phyloP scores from a whole-genome alignment of 2,888 invertebrate genomes.

The Hydropsyche betteni region DNA sequence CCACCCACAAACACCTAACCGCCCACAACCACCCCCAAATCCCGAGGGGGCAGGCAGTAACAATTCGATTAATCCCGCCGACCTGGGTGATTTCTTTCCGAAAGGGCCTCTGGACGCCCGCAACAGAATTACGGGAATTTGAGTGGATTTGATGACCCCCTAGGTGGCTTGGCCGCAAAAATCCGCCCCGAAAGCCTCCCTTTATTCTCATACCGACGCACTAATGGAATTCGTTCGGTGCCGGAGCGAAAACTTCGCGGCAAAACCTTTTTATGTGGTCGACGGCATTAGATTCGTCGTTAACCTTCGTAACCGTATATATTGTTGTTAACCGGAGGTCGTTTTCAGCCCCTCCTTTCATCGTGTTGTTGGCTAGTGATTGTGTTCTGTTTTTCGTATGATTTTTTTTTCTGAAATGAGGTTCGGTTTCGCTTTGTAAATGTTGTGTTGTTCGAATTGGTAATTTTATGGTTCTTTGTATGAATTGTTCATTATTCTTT shows the following conservation, averaged over 20 bases:
- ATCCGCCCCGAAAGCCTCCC: neutral
- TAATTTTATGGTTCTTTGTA: too few relatives aligned
- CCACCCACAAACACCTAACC: too few relatives aligned
- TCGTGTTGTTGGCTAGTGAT: neutral
- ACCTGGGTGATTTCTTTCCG: constrained; percentile 41
- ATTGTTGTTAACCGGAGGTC: neutral
- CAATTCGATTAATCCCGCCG: constrained; percentile 48
- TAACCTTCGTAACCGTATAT: too few relatives aligned
- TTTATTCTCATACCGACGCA: constrained; percentile 10
- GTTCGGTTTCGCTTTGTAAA: too few relatives aligned
- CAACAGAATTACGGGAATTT: constrained; percentile 51
- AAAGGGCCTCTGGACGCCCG: constrained; percentile 11
- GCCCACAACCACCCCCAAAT: neutral
- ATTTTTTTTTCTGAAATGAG: too few relatives aligned
- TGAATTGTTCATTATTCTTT: too few relatives aligned
- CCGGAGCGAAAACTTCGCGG: constrained; percentile 34
- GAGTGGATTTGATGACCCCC: constrained; percentile 49
- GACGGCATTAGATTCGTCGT: too few relatives aligned
- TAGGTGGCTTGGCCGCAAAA: too few relatives aligned
- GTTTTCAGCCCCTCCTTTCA: neutral
- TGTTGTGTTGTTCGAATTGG: too few relatives aligned
- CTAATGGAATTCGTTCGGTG: constrained; percentile 51
- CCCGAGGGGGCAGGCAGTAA: constrained; percentile 31
- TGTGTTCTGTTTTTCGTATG: too few relatives aligned
- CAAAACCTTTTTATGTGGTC: constrained; percentile 3